Conservation (phyloP, 2,113 vertebrate genomes). For the Albula glossodonta region DNA sequence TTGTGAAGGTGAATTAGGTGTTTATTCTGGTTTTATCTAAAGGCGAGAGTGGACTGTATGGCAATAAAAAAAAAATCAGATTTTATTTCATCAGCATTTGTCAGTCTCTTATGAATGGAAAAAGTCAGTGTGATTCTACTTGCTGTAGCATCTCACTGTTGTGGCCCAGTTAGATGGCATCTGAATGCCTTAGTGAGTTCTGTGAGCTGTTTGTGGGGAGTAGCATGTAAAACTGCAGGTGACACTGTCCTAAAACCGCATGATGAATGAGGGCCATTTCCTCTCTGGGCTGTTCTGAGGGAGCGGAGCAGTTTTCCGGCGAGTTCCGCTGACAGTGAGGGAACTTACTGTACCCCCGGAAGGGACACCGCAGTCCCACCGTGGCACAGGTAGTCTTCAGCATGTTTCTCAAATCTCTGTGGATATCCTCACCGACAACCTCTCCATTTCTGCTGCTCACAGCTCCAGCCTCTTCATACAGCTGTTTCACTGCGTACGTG, state of each 20-base stretch:
- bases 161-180: background rate
- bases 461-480: slow-evolving; percentile 54
- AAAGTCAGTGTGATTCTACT: background rate
- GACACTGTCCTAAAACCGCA: background rate
- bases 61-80: background rate
- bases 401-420: slow-evolving; percentile 59
- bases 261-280: background rate
- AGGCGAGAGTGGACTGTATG: background rate
- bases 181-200: background rate
- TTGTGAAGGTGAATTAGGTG: no score
- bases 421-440: slow-evolving; percentile 36
- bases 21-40: background rate
- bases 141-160: background rate
- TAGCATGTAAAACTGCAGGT: background rate
- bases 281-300: background rate
- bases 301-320: background rate
- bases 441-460: slow-evolving; percentile 41
- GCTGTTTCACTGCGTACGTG: slow-evolving; percentile 49
- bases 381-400: slow-evolving; percentile 56
- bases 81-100: background rate
- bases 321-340: background rate
- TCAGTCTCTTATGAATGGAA: background rate
- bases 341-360: background rate
- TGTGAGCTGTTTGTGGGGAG: background rate
- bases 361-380: slow-evolving; percentile 45